Percentiles rank a stretch among this genome's conserved stretches.
These are phyloP conservation scores for Philereme transversata DNA, from an alignment of 2,888 invertebrate species.

Conservation along the genomic window DNA sequence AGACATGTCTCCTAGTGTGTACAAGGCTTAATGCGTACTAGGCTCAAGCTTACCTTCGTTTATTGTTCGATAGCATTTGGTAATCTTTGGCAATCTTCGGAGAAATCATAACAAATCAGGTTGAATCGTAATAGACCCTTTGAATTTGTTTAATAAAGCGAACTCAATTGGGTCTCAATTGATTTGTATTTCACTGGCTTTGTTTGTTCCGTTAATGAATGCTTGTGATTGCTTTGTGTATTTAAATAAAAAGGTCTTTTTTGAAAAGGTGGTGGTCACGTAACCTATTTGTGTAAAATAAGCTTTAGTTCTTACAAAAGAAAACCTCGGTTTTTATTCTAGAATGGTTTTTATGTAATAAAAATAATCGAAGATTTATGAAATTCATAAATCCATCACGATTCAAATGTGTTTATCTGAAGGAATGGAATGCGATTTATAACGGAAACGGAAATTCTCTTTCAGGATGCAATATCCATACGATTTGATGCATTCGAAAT, in stretches of 20 bases:
- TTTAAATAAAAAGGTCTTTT: not conserved
- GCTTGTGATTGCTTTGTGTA: slow-evolving; percentile 13
- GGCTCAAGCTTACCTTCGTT: slow-evolving; percentile 31
- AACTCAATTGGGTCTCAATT: slow-evolving; percentile 16
- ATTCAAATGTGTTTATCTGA: slow-evolving; percentile 18
- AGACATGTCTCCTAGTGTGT: too few relatives aligned
- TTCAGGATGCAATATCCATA: slow-evolving; percentile 21
- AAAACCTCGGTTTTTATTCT: too few relatives aligned
- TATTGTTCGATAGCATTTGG: slow-evolving; percentile 29
- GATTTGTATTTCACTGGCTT: slow-evolving; percentile 14
- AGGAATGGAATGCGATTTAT: slow-evolving; percentile 21
- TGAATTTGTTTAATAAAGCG: slow-evolving; percentile 19
- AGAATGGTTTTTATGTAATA: too few relatives aligned
- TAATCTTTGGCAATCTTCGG: slow-evolving; percentile 29
- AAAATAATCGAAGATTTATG: too few relatives aligned
- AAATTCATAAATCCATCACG: not conserved
- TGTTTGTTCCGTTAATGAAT: slow-evolving; percentile 21
- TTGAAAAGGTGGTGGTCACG: too few relatives aligned
- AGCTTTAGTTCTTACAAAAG: too few relatives aligned
- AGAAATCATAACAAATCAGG: slow-evolving; percentile 36
- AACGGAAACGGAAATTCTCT: slow-evolving; percentile 22
- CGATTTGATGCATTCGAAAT: slow-evolving; percentile 4
- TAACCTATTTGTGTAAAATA: too few relatives aligned
- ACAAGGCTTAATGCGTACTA: too few relatives aligned
- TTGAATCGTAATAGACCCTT: slow-evolving; percentile 13